Evolutionary conservation across 1,140 invertebrate genomes (phyloP).

Genomic region (Zaprionus davidi): DNA sequence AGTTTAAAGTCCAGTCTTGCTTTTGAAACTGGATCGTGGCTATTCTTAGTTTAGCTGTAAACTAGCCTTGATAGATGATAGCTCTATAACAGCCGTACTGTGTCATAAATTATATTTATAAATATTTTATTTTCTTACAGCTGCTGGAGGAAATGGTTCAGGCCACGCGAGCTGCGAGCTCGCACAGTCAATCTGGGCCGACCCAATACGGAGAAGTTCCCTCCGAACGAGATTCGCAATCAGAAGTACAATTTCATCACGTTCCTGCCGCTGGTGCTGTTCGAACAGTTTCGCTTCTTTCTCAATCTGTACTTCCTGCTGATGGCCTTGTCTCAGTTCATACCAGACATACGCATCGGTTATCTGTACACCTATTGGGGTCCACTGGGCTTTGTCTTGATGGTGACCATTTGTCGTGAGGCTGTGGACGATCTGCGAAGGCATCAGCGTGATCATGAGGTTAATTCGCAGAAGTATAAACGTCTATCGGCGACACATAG

Average conservation of each 20-base stretch:
- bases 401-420: conserved; percentile 97
- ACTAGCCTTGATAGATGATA: not conserved
- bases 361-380: conserved; percentile 99
- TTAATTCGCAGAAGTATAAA: conserved; percentile 95
- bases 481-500: conserved; percentile 86
- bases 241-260: conserved; percentile 99
- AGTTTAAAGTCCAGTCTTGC: not conserved
- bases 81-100: not conserved
- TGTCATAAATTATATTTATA: conserved; percentile 28
- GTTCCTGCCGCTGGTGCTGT: conserved; percentile 98
- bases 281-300: conserved; percentile 99
- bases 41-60: not conserved
- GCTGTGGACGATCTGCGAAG: conserved; percentile 97
- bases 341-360: conserved; percentile 97
- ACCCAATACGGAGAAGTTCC: conserved; percentile 90
- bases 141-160: conserved; percentile 89
- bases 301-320: conserved; percentile 99
- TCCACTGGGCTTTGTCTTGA: conserved; percentile 97
- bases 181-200: conserved; percentile 89
- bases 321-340: conserved; percentile 99
- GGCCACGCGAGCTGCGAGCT: conserved; percentile 87
- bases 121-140: conserved; percentile 84
- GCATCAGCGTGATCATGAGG: conserved; percentile 96
- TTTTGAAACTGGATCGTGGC: not conserved
- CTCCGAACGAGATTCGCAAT: conserved; percentile 98